Evolutionary conservation across 2,113 vertebrate species (phyloP).

Genomic region (Elaphurus davidianus): DNA sequence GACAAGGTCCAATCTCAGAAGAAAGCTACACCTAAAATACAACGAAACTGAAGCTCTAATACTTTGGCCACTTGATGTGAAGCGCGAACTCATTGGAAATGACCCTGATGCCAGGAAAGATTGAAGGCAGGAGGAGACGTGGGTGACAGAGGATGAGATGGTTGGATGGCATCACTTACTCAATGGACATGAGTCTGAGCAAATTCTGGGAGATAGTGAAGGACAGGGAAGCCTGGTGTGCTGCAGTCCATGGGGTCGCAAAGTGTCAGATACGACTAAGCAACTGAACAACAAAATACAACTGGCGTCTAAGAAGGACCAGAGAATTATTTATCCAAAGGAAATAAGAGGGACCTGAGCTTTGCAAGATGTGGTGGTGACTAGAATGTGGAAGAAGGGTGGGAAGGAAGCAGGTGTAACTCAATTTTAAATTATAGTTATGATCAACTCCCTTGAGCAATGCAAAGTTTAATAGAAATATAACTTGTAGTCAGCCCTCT

Average conservation of each 20-base stretch:
- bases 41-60: background rate
- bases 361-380: background rate
- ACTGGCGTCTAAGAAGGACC: background rate
- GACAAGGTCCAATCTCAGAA: background rate
- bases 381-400: background rate
- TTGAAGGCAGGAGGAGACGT: background rate
- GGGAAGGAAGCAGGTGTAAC: background rate
- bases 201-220: background rate
- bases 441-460: background rate
- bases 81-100: background rate
- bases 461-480: background rate
- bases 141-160: background rate
- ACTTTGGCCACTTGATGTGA: background rate
- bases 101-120: background rate
- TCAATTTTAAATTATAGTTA: background rate
- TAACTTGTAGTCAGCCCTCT: background rate
- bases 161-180: background rate
- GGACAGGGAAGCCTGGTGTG: background rate
- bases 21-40: background rate
- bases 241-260: background rate
- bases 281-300: background rate
- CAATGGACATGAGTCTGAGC: background rate
- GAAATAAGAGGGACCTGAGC: background rate
- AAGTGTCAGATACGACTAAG: background rate
- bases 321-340: background rate